These are phyloP conservation scores for Leptopilina boulardi DNA, from an alignment of 1,140 invertebrate genomes.

Conservation along the genomic window DNA sequence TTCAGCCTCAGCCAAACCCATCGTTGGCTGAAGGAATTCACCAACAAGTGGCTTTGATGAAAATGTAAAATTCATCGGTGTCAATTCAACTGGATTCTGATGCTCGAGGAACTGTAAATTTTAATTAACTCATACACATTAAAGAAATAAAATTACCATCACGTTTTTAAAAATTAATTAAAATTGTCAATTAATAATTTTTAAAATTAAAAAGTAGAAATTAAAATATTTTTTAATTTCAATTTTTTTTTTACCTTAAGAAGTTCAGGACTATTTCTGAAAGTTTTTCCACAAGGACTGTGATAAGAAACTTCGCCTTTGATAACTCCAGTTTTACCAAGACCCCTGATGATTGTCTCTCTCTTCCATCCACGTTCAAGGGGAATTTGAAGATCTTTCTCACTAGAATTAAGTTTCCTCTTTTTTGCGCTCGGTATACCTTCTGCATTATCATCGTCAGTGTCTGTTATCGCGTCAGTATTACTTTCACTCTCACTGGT, in stretches of 20 bases:
- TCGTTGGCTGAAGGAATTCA: slow-evolving; percentile 87
- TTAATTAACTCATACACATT: no score
- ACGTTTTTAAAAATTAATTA: no score
- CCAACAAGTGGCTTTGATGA: slow-evolving; percentile 91
- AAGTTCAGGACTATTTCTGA: slow-evolving; percentile 85
- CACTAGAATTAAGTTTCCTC: slow-evolving; percentile 73
- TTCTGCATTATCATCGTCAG: slow-evolving; percentile 75
- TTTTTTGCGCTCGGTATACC: slow-evolving; percentile 71
- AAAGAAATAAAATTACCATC: no score
- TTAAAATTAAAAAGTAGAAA: no score
- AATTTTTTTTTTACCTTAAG: slow-evolving; percentile 77
- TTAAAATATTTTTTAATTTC: not conserved
- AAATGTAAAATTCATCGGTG: slow-evolving; percentile 93
- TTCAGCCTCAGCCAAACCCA: slow-evolving; percentile 73
- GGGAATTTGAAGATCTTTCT: slow-evolving; percentile 83
- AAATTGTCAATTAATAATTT: no score
- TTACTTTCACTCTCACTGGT: slow-evolving; percentile 75
- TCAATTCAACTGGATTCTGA: slow-evolving; percentile 85
- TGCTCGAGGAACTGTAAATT: slow-evolving; percentile 85
- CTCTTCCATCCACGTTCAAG: slow-evolving; percentile 91
- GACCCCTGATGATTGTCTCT: slow-evolving; percentile 90
- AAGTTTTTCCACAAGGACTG: slow-evolving; percentile 88
- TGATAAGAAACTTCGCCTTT: slow-evolving; percentile 93
- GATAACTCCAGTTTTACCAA: slow-evolving; percentile 87
- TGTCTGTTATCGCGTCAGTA: slow-evolving; percentile 77